Evolutionary conservation across 2,888 invertebrate genomes (phyloP).

Genomic region (Bibio marci): DNA sequence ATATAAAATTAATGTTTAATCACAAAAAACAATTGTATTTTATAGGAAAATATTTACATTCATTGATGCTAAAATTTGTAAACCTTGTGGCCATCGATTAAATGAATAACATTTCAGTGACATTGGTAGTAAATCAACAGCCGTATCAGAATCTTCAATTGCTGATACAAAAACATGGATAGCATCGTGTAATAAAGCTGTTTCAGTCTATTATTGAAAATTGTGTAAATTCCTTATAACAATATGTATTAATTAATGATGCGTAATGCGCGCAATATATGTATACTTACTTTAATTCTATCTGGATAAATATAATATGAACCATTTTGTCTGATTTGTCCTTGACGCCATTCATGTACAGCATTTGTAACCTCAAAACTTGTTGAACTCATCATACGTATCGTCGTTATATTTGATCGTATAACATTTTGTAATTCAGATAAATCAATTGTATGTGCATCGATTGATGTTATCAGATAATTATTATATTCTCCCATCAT

Average conservation of each 20-base stretch:
- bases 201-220: conserved; percentile 41
- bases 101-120: background rate
- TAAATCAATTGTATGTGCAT: conserved; percentile 29
- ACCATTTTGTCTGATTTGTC: conserved; percentile 19
- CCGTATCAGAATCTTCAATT: conserved; percentile 11
- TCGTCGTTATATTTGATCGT: conserved; percentile 24
- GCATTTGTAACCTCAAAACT: conserved; percentile 25
- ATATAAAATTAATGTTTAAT: no score
- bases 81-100: background rate
- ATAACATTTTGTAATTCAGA: conserved; percentile 28
- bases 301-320: conserved; percentile 18
- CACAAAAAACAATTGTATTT: background rate
- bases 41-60: background rate
- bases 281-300: conserved; percentile 17
- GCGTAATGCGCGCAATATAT: no score
- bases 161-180: conserved; percentile 47
- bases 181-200: conserved; percentile 53
- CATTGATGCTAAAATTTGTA: background rate
- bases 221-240: no score
- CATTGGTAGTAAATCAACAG: background rate
- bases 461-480: conserved; percentile 35
- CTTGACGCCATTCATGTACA: conserved; percentile 27
- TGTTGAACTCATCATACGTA: conserved; percentile 23
- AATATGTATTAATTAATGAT: no score
- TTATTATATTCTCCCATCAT: conserved; percentile 65